phyloP scores from a whole-genome alignment of 2,888 invertebrate species.

The Agrotis ipsilon region DNA sequence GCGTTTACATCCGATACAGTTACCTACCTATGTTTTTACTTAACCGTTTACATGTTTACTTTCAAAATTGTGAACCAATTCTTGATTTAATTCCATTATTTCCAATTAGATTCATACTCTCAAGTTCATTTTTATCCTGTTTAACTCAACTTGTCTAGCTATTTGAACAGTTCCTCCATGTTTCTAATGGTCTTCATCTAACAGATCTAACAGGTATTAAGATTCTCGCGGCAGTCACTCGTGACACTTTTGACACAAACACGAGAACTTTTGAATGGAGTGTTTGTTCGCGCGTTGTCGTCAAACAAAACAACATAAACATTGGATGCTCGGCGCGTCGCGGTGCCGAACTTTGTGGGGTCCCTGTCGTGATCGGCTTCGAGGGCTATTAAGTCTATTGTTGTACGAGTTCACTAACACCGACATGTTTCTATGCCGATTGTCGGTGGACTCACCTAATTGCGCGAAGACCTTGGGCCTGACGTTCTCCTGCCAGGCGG shows the following conservation, averaged over 20 bases:
- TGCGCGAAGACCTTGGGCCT: conserved; percentile 98
- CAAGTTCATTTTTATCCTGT: conserved; percentile 20
- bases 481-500: conserved; percentile 97
- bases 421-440: conserved; percentile 76
- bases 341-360: conserved; percentile 72
- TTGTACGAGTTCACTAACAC: conserved; percentile 81
- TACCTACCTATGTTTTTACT: conserved; percentile 8
- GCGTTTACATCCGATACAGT: neutral
- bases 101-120: conserved; percentile 41
- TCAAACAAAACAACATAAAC: conserved; percentile 88
- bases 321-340: conserved; percentile 71
- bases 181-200: conserved; percentile 64
- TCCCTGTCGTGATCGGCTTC: conserved; percentile 72
- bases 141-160: conserved; percentile 13
- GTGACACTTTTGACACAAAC: conserved; percentile 81
- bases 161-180: conserved; percentile 23
- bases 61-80: conserved; percentile 8
- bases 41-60: conserved; percentile 27
- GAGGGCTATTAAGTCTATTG: conserved; percentile 81
- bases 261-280: conserved; percentile 81
- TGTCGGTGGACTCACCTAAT: conserved; percentile 94
- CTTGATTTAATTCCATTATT: conserved; percentile 22
- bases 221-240: conserved; percentile 64
- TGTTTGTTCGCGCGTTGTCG: conserved; percentile 85
- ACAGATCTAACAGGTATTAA: conserved; percentile 65